Conservation (phyloP, 1,140 invertebrate genomes). For the Listronotus bonariensis region DNA sequence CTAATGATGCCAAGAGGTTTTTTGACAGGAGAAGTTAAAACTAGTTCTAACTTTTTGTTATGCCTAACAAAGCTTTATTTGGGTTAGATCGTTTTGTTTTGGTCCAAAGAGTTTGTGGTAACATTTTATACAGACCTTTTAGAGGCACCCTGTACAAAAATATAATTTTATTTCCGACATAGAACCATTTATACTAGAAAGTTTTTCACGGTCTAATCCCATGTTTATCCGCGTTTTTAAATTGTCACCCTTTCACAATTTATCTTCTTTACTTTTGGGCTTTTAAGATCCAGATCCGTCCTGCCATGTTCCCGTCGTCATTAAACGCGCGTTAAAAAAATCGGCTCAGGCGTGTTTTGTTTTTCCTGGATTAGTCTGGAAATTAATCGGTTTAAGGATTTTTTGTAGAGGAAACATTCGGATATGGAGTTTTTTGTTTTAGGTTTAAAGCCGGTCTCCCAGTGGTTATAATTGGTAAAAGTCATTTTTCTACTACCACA, state of each 20-base stretch:
- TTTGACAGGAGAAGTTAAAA: too few relatives aligned
- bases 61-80: too few relatives aligned
- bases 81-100: too few relatives aligned
- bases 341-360: slow-evolving; percentile 9
- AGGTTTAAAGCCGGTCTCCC: neutral
- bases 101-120: too few relatives aligned
- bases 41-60: too few relatives aligned
- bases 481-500: too few relatives aligned
- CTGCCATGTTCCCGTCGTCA: slow-evolving; percentile 8
- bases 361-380: neutral
- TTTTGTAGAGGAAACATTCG: neutral
- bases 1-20: too few relatives aligned
- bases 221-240: slow-evolving; percentile 10
- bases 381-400: neutral
- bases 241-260: slow-evolving; percentile 21
- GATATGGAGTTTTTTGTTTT: slow-evolving; percentile 5
- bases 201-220: slow-evolving; percentile 3
- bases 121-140: too few relatives aligned
- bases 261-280: slow-evolving; percentile 18
- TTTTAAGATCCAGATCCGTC: slow-evolving; percentile 7
- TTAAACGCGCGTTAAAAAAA: slow-evolving; percentile 15
- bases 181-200: neutral
- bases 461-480: too few relatives aligned
- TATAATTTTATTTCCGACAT: too few relatives aligned
- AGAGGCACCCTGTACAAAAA: too few relatives aligned